A percentile compares a stretch with the other conserved stretches of the same genome.
These are phyloP conservation scores for Pelobates fuscus DNA, from an alignment of 2,113 vertebrate species.

Conservation along the genomic window DNA sequence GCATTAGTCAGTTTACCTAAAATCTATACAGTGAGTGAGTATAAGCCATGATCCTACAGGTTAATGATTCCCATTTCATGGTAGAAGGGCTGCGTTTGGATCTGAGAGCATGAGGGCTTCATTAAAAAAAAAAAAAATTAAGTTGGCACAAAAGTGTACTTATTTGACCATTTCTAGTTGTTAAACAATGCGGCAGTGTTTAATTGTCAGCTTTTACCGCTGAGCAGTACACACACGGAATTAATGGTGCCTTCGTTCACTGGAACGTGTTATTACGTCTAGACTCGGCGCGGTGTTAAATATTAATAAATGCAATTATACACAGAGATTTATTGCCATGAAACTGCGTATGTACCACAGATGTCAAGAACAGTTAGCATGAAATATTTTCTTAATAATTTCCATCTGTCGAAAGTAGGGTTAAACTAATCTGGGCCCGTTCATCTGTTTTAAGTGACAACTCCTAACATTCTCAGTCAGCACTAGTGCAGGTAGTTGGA, in stretches of 20 bases:
- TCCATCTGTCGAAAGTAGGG: slow-evolving; percentile 5
- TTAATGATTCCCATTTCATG: too few species aligned
- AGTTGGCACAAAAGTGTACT: background rate
- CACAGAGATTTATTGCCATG: slow-evolving; percentile 6
- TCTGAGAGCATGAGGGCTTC: too few species aligned
- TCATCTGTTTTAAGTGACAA: too few species aligned
- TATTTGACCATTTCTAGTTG: background rate
- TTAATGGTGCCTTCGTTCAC: slow-evolving; percentile 14
- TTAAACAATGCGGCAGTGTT: slow-evolving; percentile 1
- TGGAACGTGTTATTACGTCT: background rate
- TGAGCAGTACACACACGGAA: too few species aligned
- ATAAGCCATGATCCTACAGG: too few species aligned
- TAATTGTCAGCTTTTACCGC: background rate
- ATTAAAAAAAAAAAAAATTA: too few species aligned
- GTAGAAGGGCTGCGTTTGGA: too few species aligned
- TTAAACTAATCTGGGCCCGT: background rate
- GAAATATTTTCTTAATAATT: slow-evolving; percentile 1
- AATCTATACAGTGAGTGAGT: too few species aligned
- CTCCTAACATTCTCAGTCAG: too few species aligned
- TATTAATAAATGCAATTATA: slow-evolving; percentile 16
- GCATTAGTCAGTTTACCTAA: too few species aligned
- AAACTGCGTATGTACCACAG: background rate
- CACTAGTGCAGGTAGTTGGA: too few species aligned
- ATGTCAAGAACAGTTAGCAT: background rate
- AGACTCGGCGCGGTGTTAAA: slow-evolving; percentile 8